Base-by-base conservation (phyloP, 2,113 vertebrate species). In the Brevimyrus niger region DNA sequence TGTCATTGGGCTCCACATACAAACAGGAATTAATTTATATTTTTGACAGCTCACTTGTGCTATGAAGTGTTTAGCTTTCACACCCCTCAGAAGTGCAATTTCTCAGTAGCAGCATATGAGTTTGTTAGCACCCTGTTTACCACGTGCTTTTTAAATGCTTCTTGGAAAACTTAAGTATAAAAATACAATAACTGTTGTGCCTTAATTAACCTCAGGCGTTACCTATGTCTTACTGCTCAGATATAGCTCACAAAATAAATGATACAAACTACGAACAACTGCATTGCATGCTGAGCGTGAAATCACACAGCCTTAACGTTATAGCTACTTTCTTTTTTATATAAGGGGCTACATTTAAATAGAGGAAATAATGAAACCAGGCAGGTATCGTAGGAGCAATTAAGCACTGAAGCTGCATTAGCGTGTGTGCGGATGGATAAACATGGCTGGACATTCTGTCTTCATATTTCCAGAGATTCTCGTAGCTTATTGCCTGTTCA, bases 11-110 rank as follows among this genome's bases (percentile, higher is more conserved):
- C 47, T 27, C 9, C 21, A 31, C 44, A 50, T 86, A 11, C 47
- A 86, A 86, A 46, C 7, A 86, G 44, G 42, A n/a, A 80, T 85
- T 47, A 44, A 85, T 86, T 86, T 86, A 38, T 80, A 17, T 86
- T 50, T 47, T 47, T 50, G 83, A 48, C 83, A 50, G 83, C 83
- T 86, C 48, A 23, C 44, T 86, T 35, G 44, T 86, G 44, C 44
- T 2, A 50, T 15, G 46, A 48, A 48, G 19, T 11, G 83, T 46
- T 86, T 48, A 86, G 10, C 11, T 27, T 86, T 86, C 83, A 86
- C 83, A 86, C 82, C 42, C 10, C 23, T 50, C 47, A 47, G 44
- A 86, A 50, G 83, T 27, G 83, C 11, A 86, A 50, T 47, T 86
- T 86, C 83, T 48, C 23, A 50, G 83, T 50, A 86, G 11, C 83